These are phyloP conservation scores for Bombyx mandarina DNA, from an alignment of 1,140 invertebrate genomes.

Conservation along the genomic window DNA sequence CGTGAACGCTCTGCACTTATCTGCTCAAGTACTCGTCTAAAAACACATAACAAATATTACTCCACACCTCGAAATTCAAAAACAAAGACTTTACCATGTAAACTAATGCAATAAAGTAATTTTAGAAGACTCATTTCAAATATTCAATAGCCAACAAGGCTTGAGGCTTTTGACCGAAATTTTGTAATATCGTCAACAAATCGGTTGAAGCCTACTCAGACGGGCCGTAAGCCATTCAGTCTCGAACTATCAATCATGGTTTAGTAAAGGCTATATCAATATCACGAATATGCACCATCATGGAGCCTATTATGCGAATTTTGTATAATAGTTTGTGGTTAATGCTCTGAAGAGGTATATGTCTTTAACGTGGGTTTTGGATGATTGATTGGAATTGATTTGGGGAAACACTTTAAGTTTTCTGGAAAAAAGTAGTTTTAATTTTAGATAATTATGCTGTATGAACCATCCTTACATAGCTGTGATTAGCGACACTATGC, in stretches of 20 bases:
- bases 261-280: conserved; percentile 48
- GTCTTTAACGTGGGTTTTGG: conserved; percentile 13
- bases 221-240: conserved; percentile 16
- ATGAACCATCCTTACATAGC: no score
- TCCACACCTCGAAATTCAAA: background rate
- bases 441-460: no score
- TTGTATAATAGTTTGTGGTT: conserved; percentile 13
- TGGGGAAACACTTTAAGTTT: no score
- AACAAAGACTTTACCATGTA: background rate
- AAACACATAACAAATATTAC: background rate
- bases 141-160: no score
- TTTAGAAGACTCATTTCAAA: no score
- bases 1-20: no score
- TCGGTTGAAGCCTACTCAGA: conserved; percentile 28
- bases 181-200: conserved; percentile 48
- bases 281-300: conserved; percentile 45
- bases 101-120: conserved; percentile 2
- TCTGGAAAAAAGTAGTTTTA: no score
- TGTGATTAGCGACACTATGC: no score
- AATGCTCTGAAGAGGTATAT: conserved; percentile 36
- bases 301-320: conserved; percentile 36
- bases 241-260: conserved; percentile 59
- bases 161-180: conserved; percentile 8
- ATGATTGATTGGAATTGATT: no score
- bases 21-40: background rate